These are phyloP conservation scores for Limnephilus marmoratus DNA, from an alignment of 2,888 invertebrate genomes.

Conservation along the genomic window DNA sequence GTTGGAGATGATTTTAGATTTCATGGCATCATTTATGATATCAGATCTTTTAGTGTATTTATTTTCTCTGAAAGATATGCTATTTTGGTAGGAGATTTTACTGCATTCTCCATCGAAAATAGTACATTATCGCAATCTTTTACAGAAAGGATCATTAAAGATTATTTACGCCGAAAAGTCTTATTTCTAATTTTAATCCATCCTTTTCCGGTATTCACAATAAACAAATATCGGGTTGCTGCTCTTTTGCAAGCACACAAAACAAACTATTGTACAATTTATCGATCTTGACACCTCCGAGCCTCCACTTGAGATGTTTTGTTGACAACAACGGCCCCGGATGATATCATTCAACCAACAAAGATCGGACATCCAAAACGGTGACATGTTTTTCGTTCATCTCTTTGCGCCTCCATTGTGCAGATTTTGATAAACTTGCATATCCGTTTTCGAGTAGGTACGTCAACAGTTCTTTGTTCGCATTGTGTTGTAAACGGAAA, in stretches of 20 bases:
- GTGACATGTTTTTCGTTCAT: constrained; percentile 12
- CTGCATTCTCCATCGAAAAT: not conserved
- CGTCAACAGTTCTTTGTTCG: constrained; percentile 38
- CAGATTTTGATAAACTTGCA: not conserved
- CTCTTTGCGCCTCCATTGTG: not conserved
- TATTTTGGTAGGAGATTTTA: not conserved
- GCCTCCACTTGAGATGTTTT: not conserved
- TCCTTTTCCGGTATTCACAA: not conserved
- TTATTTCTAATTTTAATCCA: not conserved
- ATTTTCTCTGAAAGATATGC: too few species aligned
- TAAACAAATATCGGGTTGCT: not conserved
- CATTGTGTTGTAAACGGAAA: constrained; percentile 40
- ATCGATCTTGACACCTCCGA: constrained; percentile 37
- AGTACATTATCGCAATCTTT: not conserved
- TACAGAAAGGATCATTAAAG: not conserved
- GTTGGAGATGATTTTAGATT: not conserved
- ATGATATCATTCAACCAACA: constrained; percentile 28
- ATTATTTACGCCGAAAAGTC: not conserved
- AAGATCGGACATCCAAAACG: not conserved
- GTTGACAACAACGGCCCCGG: not conserved
- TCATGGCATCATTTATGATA: not conserved
- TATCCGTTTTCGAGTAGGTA: constrained; percentile 23
- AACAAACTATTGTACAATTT: constrained; percentile 8
- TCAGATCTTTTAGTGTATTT: too few species aligned
- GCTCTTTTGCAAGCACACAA: constrained; percentile 3